A percentile compares a stretch with the other conserved stretches of the same genome.
Evolutionary conservation across 2,888 invertebrate genomes (phyloP).

Genomic region (Tinea semifulvella): DNA sequence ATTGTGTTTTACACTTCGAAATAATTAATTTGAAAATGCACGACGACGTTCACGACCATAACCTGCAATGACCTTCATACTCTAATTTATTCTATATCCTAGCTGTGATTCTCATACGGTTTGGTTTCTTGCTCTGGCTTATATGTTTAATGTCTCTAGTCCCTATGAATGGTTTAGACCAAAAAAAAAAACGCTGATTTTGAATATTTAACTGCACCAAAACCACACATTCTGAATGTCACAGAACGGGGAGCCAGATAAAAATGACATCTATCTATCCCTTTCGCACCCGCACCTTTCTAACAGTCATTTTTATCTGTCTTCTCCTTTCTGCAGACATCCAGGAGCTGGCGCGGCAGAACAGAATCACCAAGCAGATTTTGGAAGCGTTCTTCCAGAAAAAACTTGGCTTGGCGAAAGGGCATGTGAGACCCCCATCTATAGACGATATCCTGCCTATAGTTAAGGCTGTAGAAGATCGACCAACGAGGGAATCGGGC

Average conservation of each 20-base stretch:
- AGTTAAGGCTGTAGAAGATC: conserved; percentile 34
- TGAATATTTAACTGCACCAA: neutral
- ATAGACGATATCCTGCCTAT: conserved; percentile 72
- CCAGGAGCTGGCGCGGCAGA: conserved; percentile 75
- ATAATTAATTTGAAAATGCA: too few relatives aligned
- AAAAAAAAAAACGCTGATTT: too few relatives aligned
- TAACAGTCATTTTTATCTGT: conserved; percentile 63
- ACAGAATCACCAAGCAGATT: conserved; percentile 80
- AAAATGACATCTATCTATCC: conserved; percentile 47
- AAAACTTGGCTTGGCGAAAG: conserved; percentile 66
- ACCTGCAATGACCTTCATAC: too few relatives aligned
- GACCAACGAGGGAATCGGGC: conserved; percentile 28
- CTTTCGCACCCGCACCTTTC: conserved; percentile 16
- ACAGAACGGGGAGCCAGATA: conserved; percentile 56
- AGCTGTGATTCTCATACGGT: too few relatives aligned
- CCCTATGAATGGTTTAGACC: too few relatives aligned
- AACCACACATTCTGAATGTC: conserved; percentile 2
- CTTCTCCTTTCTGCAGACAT: conserved; percentile 55
- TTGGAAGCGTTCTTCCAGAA: conserved; percentile 77
- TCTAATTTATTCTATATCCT: too few relatives aligned
- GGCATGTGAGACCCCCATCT: conserved; percentile 62
- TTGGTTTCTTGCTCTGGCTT: too few relatives aligned
- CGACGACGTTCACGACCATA: too few relatives aligned
- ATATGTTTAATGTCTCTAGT: too few relatives aligned
- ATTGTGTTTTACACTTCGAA: too few relatives aligned